Base-by-base conservation (phyloP, 1,140 invertebrate species). In the Dolichoris vasculosae region DNA sequence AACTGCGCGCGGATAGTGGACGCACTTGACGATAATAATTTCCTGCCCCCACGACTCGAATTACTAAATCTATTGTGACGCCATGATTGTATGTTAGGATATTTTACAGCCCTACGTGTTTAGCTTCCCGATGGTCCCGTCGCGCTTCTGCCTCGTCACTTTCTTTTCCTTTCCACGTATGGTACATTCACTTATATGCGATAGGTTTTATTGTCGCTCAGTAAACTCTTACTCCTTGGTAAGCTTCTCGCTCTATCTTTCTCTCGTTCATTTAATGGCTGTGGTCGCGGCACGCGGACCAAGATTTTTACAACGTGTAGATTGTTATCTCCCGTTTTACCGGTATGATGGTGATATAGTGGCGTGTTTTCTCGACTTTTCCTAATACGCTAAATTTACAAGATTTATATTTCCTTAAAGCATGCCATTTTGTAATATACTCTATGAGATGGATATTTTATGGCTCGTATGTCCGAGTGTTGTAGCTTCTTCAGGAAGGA, bases 171-270 rank as follows among this genome's bases (percentile, higher is more conserved):
- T 55, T 64, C 43, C 51, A 63, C 82, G 76, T 69, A 17, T 69
- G 30, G 59, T 40, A 67, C 55, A 63, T 46, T 71, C 71, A 81
- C 78, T 80, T 80, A 67, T 30, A 40, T 23, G 15, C 59, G 69
- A 85, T 85, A 67, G 79, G 63, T 85, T 85, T 85, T 85, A 85
- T 85, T 82, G 84, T 85, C 79, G 17, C 32, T 51, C 30, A n/a
- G 67, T 82, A 82, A 82, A 73, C 67, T 51, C 75, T 48, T 55
- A 32, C 32, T 64, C n/a, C 8, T 51, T 9, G 51, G 48, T 30
- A 79, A 51, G 46, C 40, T 67, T 63, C 26, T n/a, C 20, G 13
- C 51, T 82, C 40, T 71, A 30, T 46, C 46, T 82, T 30, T 69
- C 30, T 80, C 30, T 51, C 40, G 26, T 7, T 40, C 51, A 43